A percentile compares a stretch with the other conserved stretches of the same genome.
phyloP scores from a whole-genome alignment of 2,888 invertebrate genomes.

The Parasteatoda lunata region DNA sequence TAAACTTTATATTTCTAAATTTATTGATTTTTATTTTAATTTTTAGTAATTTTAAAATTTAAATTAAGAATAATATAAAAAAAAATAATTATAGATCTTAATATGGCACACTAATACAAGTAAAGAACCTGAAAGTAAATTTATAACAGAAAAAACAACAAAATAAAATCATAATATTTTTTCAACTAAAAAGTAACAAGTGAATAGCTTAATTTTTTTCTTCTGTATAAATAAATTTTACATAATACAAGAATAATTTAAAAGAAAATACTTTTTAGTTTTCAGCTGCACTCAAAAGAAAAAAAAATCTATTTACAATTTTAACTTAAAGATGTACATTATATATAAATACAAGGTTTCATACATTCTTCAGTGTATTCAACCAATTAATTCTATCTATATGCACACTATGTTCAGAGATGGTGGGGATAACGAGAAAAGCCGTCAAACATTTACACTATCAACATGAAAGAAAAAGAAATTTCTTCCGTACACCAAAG shows the following conservation, averaged over 20 bases:
- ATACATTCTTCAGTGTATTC: constrained; percentile 40
- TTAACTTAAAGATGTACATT: constrained; percentile 52
- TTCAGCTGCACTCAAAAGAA: neutral
- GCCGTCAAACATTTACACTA: constrained; percentile 41
- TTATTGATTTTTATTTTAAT: neutral
- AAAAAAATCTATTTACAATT: constrained; percentile 48
- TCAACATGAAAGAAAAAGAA: constrained; percentile 34
- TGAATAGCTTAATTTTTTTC: neutral
- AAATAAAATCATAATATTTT: neutral
- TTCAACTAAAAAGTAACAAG: neutral
- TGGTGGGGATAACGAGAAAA: constrained; percentile 1
- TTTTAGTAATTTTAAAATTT: neutral
- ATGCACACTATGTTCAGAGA: constrained; percentile 15
- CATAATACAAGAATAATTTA: constrained; percentile 1
- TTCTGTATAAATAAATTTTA: neutral
- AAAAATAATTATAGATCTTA: neutral
- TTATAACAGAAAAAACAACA: neutral
- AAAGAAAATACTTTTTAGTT: neutral
- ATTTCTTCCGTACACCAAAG: constrained; percentile 28
- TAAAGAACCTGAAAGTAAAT: neutral
- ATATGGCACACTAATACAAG: neutral
- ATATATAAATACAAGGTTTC: constrained; percentile 37
- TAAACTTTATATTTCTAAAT: neutral
- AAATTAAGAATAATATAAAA: neutral
- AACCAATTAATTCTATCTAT: constrained; percentile 26